Percentiles rank a stretch among this genome's conserved stretches.
phyloP scores from a whole-genome alignment of 2,113 vertebrate species.

The Mellivora capensis region DNA sequence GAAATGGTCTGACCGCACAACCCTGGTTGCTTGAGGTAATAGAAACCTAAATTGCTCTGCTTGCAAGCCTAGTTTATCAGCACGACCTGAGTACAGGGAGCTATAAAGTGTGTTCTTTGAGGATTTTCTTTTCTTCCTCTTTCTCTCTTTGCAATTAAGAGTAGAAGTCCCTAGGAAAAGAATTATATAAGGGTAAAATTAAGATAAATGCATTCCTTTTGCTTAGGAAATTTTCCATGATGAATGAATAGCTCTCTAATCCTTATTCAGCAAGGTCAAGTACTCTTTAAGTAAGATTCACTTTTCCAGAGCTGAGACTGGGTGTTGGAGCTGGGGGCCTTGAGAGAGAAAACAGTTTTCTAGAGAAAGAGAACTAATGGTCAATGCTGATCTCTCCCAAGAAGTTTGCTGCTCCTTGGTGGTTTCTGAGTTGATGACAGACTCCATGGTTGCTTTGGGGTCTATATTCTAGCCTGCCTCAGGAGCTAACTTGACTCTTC shows the following conservation, averaged over 20 bases:
- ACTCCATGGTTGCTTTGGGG: background rate
- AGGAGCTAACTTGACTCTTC: background rate
- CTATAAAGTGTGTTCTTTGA: background rate
- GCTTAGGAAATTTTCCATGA: slow-evolving; percentile 82
- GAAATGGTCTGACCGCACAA: background rate
- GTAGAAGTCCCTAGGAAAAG: slow-evolving; percentile 76
- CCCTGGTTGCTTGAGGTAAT: background rate
- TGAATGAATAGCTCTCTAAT: slow-evolving; percentile 77
- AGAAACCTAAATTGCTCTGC: background rate
- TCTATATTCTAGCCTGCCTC: background rate
- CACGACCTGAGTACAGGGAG: background rate
- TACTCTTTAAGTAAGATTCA: slow-evolving; percentile 31
- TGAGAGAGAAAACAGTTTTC: slow-evolving; percentile 7
- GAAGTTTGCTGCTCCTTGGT: background rate
- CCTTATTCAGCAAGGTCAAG: slow-evolving; percentile 75
- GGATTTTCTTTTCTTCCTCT: slow-evolving; percentile 16
- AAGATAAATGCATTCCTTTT: slow-evolving; percentile 79
- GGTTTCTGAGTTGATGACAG: background rate
- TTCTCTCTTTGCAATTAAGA: slow-evolving; percentile 29
- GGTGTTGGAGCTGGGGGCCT: background rate
- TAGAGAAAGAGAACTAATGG: background rate
- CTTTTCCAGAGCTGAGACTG: background rate
- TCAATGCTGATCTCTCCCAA: background rate
- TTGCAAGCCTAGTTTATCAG: background rate
- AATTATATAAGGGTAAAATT: slow-evolving; percentile 77